Conservation (phyloP, 1,140 invertebrate species). For the Cotesia chilonis region DNA sequence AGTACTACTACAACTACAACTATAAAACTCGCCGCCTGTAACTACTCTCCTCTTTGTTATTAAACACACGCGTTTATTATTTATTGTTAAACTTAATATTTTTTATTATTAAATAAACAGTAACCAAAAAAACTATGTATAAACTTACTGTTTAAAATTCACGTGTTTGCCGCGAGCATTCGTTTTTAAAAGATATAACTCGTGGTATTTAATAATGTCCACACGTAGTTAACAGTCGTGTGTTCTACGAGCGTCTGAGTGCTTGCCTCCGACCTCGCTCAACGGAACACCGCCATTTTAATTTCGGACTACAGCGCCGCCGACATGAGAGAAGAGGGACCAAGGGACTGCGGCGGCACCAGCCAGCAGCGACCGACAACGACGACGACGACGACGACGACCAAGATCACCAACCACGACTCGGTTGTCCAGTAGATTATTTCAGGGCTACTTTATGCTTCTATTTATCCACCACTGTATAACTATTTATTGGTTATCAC, state of each 20-base stretch:
- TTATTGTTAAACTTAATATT: no score
- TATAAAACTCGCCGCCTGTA: no score
- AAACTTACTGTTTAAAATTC: constrained; percentile 24
- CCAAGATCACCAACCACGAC: constrained; percentile 6
- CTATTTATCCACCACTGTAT: background rate
- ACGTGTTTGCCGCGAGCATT: constrained; percentile 47
- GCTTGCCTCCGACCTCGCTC: constrained; percentile 38
- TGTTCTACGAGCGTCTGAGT: constrained; percentile 17
- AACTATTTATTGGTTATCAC: no score
- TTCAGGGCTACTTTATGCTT: background rate
- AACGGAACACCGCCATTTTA: constrained; percentile 62
- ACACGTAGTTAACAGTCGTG: constrained; percentile 12
- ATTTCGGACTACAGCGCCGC: constrained; percentile 40
- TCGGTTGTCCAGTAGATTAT: background rate
- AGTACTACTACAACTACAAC: no score
- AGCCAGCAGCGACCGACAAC: background rate
- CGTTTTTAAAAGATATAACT: constrained; percentile 16
- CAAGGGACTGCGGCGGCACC: constrained; percentile 28
- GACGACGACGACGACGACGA: constrained; percentile 7
- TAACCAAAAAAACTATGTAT: no score
- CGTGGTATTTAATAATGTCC: constrained; percentile 35
- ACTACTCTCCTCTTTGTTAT: no score
- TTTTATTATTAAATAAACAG: no score
- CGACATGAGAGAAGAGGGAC: constrained; percentile 26
- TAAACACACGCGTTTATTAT: no score